phyloP scores from a whole-genome alignment of 2,797 vertebrate genomes.

The Lycodopsis pacificus region DNA sequence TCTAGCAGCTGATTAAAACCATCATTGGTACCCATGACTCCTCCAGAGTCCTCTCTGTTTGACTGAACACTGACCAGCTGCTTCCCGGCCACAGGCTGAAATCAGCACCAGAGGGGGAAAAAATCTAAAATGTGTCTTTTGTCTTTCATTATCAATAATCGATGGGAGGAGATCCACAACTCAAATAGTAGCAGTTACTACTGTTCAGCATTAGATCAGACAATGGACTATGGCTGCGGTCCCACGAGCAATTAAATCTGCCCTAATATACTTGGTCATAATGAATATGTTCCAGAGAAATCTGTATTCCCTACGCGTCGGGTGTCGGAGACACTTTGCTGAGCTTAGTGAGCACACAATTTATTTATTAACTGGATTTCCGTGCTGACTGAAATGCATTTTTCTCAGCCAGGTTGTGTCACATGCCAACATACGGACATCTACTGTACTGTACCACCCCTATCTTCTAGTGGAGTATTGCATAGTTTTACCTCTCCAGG shows the following conservation, averaged over 20 bases:
- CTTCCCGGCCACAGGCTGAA: not conserved
- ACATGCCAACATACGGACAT: not conserved
- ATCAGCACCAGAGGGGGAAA: not conserved
- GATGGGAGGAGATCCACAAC: not conserved
- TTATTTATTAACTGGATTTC: constrained; percentile 54
- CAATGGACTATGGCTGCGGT: constrained; percentile 8
- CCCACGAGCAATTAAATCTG: constrained; percentile 45
- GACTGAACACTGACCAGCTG: not conserved
- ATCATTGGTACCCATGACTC: not conserved
- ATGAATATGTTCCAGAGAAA: constrained; percentile 56
- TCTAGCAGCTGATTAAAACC: no score
- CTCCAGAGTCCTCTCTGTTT: not conserved
- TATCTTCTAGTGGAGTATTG: no score
- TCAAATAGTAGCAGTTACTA: not conserved
- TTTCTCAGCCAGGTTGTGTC: not conserved
- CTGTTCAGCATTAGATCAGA: constrained; percentile 6
- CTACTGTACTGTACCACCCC: no score
- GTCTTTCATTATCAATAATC: not conserved
- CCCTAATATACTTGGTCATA: constrained; percentile 44
- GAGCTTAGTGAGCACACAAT: constrained; percentile 29
- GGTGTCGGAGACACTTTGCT: constrained; percentile 45
- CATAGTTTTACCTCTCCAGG: not conserved
- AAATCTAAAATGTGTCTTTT: not conserved
- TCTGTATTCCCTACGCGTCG: constrained; percentile 49
- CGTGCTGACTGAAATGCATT: no score